Conservation (phyloP, 2,797 vertebrate species). For the Tamandua tetradactyla region DNA sequence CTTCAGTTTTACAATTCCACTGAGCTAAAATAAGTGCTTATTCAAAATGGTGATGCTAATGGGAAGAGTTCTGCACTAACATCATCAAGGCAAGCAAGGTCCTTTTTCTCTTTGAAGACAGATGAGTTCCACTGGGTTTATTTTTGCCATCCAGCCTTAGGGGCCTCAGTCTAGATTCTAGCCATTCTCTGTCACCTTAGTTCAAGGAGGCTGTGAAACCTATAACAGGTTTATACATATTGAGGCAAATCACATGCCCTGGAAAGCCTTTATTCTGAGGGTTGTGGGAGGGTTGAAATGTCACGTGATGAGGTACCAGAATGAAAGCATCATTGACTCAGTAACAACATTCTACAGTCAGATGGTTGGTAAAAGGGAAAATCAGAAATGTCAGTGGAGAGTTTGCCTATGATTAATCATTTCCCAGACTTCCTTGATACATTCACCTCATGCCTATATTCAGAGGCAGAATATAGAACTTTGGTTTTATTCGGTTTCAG, state of each 20-base stretch:
- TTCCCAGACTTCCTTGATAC: background rate
- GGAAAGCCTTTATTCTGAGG: background rate
- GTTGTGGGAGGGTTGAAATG: background rate
- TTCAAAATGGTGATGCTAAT: slow-evolving; percentile 7
- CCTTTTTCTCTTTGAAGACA: slow-evolving; percentile 18
- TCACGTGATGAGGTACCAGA: background rate
- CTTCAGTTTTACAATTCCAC: slow-evolving; percentile 48
- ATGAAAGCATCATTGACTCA: background rate
- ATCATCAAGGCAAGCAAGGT: background rate
- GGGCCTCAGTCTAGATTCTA: slow-evolving; percentile 12
- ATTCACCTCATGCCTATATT: background rate
- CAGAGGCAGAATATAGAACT: background rate
- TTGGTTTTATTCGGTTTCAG: background rate
- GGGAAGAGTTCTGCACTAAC: slow-evolving; percentile 49
- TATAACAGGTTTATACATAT: background rate
- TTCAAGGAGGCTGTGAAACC: slow-evolving; percentile 39
- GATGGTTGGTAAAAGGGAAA: background rate
- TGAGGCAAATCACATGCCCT: background rate
- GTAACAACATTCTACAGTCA: background rate
- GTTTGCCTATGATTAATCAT: background rate
- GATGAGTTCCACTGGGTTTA: slow-evolving; percentile 9
- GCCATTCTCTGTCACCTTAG: background rate
- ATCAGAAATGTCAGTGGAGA: background rate
- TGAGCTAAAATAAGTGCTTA: slow-evolving; percentile 42
- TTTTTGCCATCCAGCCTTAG: slow-evolving; percentile 23